Evolutionary conservation across 2,888 invertebrate genomes (phyloP).

Genomic region (Tetanocera ferruginea): DNA sequence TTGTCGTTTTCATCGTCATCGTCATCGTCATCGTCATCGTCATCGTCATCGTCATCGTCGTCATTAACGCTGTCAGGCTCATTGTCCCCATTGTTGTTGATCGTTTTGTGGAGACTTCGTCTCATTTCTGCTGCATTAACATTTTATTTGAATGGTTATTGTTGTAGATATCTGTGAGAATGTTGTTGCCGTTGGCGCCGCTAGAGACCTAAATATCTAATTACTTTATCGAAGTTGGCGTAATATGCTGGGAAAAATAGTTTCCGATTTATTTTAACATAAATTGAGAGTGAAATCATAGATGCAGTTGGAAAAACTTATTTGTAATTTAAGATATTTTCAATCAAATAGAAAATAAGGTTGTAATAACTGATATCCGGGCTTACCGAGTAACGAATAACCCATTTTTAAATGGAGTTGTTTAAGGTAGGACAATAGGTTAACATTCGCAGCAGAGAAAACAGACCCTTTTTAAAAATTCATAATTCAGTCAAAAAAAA

Average conservation of each 20-base stretch:
- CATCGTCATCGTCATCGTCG: neutral
- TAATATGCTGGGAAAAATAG: neutral
- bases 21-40: neutral
- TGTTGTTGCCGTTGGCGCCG: neutral
- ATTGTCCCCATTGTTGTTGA: conserved; percentile 2
- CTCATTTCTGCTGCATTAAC: conserved; percentile 2
- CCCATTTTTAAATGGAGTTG: too few relatives aligned
- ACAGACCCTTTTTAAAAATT: too few relatives aligned
- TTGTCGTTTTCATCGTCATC: neutral
- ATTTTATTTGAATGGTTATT: conserved; percentile 4
- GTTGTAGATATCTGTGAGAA: too few relatives aligned
- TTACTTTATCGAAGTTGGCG: neutral
- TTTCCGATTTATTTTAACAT: neutral
- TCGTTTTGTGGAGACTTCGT: neutral
- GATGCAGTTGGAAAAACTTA: too few relatives aligned
- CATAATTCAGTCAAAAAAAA: too few relatives aligned
- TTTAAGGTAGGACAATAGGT: too few relatives aligned
- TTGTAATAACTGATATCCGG: too few relatives aligned
- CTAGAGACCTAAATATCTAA: conserved; percentile 13
- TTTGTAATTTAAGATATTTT: too few relatives aligned
- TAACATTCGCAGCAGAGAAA: too few relatives aligned
- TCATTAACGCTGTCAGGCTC: neutral
- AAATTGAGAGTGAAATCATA: too few relatives aligned
- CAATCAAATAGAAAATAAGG: too few relatives aligned
- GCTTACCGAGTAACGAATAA: too few relatives aligned